phyloP scores from a whole-genome alignment of 2,797 vertebrate genomes.

The Harpagifer antarcticus region DNA sequence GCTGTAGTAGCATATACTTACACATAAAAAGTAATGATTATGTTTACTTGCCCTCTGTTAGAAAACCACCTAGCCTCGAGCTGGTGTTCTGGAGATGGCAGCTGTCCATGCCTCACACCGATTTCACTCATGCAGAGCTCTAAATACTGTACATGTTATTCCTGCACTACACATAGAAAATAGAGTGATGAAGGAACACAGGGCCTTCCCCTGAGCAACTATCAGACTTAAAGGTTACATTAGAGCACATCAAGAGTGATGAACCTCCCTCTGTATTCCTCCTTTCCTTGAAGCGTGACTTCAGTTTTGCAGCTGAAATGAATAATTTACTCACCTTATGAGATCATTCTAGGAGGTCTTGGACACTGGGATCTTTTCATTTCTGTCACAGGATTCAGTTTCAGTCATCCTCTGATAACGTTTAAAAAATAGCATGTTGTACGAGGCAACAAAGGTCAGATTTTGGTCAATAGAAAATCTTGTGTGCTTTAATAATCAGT shows the following conservation, averaged over 20 bases:
- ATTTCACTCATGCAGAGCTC: not conserved
- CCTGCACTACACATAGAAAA: not conserved
- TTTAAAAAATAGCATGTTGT: not conserved
- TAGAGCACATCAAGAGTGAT: not conserved
- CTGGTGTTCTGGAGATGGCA: constrained; percentile 15
- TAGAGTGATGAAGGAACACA: constrained; percentile 4
- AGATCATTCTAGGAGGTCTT: constrained; percentile 6
- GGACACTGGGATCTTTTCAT: not conserved
- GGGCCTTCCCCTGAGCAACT: not conserved
- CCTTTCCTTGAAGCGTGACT: constrained; percentile 22
- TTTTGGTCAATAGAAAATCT: constrained; percentile 1
- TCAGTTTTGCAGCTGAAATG: constrained; percentile 10
- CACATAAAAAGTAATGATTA: constrained; percentile 11
- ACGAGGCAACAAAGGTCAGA: not conserved
- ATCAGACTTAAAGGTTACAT: not conserved
- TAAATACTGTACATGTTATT: not conserved
- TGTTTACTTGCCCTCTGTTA: constrained; percentile 16
- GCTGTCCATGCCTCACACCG: constrained; percentile 14
- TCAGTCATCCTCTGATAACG: not conserved
- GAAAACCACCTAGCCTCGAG: constrained; percentile 17
- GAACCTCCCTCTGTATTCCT: not conserved
- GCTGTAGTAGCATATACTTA: constrained; percentile 11
- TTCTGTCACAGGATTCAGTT: constrained; percentile 1
- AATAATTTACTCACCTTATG: constrained; percentile 12
- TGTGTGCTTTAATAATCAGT: constrained; percentile 17